These are phyloP conservation scores for Homarus gammarus DNA, from an alignment of 2,888 invertebrate genomes.

Conservation along the genomic window DNA sequence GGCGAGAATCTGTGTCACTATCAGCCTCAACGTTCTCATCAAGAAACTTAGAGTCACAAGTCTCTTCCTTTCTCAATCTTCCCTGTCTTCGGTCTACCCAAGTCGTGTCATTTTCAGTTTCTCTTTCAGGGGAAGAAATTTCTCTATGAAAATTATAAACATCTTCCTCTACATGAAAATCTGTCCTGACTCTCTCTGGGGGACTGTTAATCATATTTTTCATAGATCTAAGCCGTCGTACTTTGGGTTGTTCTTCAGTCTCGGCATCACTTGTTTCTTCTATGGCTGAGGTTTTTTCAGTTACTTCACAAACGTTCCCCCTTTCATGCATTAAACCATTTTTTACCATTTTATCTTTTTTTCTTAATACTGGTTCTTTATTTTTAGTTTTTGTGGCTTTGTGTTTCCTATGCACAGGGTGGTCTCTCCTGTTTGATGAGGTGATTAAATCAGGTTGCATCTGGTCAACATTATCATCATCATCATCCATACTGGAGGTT, in stretches of 20 bases:
- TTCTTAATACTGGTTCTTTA: neutral
- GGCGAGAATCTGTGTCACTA: neutral
- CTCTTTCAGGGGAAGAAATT: no score
- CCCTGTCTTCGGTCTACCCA: no score
- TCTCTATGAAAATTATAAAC: constrained; percentile 17
- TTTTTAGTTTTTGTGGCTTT: no score
- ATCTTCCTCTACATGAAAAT: neutral
- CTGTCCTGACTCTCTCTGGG: neutral
- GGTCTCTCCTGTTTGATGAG: neutral
- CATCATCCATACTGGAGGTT: neutral
- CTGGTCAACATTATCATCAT: neutral
- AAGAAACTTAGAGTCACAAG: no score
- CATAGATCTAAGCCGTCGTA: neutral
- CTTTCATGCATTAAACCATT: neutral
- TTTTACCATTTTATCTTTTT: neutral
- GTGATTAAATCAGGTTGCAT: neutral
- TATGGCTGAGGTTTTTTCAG: neutral
- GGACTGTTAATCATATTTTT: neutral
- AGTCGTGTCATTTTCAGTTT: no score
- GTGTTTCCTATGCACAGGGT: no score
- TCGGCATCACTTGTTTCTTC: neutral
- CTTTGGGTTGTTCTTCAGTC: neutral
- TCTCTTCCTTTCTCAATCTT: neutral
- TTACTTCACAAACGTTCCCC: neutral
- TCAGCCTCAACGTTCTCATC: neutral